These are phyloP conservation scores for Apamea sordens DNA, from an alignment of 2,888 invertebrate species.

Conservation along the genomic window DNA sequence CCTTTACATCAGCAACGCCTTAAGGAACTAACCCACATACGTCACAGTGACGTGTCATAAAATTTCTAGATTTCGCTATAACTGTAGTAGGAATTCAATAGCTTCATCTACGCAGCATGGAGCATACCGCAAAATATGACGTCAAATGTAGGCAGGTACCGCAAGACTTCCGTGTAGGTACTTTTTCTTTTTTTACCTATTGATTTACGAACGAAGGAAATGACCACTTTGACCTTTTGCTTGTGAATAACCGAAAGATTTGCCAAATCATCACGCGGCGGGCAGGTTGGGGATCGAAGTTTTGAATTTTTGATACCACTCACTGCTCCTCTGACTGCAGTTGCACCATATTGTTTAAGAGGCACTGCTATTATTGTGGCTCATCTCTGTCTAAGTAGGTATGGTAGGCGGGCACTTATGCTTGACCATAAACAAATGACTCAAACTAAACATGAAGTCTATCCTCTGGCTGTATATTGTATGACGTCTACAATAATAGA, in stretches of 20 bases:
- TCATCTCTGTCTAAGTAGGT: conserved; percentile 10
- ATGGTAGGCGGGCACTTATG: not conserved
- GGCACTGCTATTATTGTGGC: not conserved
- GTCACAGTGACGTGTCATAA: conserved; percentile 20
- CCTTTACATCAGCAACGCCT: not conserved
- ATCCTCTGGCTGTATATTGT: no score
- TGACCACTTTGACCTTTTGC: not conserved
- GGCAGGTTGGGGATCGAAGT: not conserved
- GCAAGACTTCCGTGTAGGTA: not conserved
- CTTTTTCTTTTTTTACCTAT: not conserved
- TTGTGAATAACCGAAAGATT: not conserved
- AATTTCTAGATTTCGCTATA: not conserved
- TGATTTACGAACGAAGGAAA: not conserved
- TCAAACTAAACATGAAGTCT: not conserved
- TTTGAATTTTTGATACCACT: no score
- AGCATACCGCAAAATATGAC: conserved; percentile 23
- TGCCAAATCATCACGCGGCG: not conserved
- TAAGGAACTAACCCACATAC: not conserved
- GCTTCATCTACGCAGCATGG: not conserved
- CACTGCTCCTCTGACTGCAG: not conserved
- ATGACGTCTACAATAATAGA: conserved; percentile 12
- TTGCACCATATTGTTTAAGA: conserved; percentile 29
- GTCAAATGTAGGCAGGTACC: conserved; percentile 23
- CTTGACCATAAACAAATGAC: conserved; percentile 26
- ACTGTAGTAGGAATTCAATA: not conserved